Percentiles rank a stretch among this genome's conserved stretches.
Evolutionary conservation across 2,113 vertebrate genomes (phyloP).

Genomic region (Chlamydotis undulata): DNA sequence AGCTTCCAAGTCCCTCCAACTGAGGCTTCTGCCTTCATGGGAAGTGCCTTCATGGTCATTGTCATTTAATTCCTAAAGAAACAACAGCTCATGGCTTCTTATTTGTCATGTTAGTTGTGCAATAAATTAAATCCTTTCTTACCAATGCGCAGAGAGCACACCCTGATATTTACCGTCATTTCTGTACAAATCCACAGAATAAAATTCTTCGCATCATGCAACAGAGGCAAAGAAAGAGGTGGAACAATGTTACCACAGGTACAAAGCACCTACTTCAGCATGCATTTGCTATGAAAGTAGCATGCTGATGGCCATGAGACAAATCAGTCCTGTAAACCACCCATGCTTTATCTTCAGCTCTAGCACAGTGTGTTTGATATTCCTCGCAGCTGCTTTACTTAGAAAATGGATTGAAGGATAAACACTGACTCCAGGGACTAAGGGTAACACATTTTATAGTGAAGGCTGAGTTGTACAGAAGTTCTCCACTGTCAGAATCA

Average conservation of each 20-base stretch:
- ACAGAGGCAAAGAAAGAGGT: background rate
- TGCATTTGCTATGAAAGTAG: background rate
- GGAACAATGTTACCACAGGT: accelerated
- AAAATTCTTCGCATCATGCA: background rate
- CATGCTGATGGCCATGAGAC: background rate
- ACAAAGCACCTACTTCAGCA: background rate
- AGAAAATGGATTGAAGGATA: background rate
- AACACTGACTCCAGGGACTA: background rate
- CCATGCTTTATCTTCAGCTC: background rate
- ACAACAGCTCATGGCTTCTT: background rate
- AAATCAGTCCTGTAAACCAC: background rate
- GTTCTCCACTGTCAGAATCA: background rate
- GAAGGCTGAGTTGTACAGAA: background rate
- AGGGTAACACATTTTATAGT: background rate
- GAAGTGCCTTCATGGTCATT: background rate
- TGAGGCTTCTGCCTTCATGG: background rate
- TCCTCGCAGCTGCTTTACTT: background rate
- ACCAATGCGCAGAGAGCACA: slow-evolving; percentile 63
- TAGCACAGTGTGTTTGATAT: background rate
- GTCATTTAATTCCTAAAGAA: background rate
- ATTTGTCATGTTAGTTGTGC: background rate
- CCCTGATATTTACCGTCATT: slow-evolving; percentile 53
- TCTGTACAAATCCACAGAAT: background rate
- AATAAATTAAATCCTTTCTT: background rate
- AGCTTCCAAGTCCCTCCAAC: background rate